These are phyloP conservation scores for Anoura caudifer DNA, from an alignment of 2,113 vertebrate species.

Conservation along the genomic window DNA sequence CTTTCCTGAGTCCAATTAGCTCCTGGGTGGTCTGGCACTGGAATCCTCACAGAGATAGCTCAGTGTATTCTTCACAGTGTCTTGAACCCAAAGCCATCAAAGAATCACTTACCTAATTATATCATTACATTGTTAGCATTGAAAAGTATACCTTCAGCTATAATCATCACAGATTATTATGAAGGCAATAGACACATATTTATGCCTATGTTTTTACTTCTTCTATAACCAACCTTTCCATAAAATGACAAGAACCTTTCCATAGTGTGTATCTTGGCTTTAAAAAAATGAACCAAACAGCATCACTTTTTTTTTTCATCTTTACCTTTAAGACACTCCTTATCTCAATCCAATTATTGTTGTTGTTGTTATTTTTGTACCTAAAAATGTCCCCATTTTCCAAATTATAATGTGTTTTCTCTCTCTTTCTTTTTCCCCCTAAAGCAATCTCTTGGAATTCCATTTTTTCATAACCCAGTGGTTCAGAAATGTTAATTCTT, in stretches of 20 bases:
- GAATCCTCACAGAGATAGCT: not conserved
- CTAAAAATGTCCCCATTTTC: not conserved
- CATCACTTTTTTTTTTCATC: not conserved
- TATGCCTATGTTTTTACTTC: not conserved
- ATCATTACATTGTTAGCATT: not conserved
- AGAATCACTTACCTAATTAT: not conserved
- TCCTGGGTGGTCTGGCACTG: conserved; percentile 25
- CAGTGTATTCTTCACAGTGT: not conserved
- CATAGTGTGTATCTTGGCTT: not conserved
- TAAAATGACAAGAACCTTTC: not conserved
- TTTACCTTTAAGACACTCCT: not conserved
- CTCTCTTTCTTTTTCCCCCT: not conserved
- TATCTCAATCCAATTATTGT: not conserved
- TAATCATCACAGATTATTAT: not conserved
- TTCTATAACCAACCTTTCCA: not conserved
- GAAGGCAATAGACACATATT: not conserved
- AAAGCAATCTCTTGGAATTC: not conserved
- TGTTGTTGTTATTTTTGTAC: not conserved
- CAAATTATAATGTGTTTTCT: not conserved
- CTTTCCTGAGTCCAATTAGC: not conserved
- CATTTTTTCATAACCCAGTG: not conserved
- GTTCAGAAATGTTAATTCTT: not conserved
- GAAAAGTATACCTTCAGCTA: not conserved
- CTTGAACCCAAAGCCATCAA: not conserved
- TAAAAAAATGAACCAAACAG: not conserved